Evolutionary conservation across 2,888 invertebrate genomes (phyloP).

Genomic region (Zonitis immaculata): DNA sequence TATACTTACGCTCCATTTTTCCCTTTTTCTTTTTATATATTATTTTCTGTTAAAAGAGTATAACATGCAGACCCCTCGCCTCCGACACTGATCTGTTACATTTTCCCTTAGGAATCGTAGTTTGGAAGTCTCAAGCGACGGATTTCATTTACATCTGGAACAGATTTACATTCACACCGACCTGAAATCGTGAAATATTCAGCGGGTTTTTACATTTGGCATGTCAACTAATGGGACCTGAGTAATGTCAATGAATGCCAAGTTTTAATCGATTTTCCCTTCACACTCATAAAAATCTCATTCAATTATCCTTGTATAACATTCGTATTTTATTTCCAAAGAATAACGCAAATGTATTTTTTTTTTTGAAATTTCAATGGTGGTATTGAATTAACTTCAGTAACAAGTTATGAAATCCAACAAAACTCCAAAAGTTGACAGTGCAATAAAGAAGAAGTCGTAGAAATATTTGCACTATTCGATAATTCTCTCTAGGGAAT

Average conservation of each 20-base stretch:
- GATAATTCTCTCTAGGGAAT: neutral
- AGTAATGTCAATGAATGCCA: conserved; percentile 43
- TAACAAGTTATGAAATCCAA: conserved; percentile 4
- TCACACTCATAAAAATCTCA: conserved; percentile 9
- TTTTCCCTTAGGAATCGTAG: conserved; percentile 42
- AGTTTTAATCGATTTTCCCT: conserved; percentile 38
- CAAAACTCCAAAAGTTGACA: conserved; percentile 1
- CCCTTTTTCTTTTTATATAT: neutral
- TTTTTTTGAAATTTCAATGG: no score
- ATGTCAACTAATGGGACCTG: conserved; percentile 42
- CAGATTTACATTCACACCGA: conserved; percentile 46
- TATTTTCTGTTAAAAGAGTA: no score
- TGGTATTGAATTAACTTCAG: neutral
- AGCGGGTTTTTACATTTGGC: conserved; percentile 43
- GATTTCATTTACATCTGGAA: conserved; percentile 47
- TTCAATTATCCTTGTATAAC: no score
- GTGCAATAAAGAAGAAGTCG: conserved; percentile 3
- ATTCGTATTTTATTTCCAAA: no score
- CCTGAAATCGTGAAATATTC: conserved; percentile 43
- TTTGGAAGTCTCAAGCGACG: conserved; percentile 42
- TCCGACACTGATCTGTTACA: conserved; percentile 43
- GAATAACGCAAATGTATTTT: no score
- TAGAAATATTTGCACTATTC: conserved; percentile 3
- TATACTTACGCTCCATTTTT: conserved; percentile 6
- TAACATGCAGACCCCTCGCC: no score